A percentile compares a stretch with the other conserved stretches of the same genome.
These are phyloP conservation scores for Pararge aegeria DNA, from an alignment of 1,140 invertebrate genomes.

Conservation along the genomic window DNA sequence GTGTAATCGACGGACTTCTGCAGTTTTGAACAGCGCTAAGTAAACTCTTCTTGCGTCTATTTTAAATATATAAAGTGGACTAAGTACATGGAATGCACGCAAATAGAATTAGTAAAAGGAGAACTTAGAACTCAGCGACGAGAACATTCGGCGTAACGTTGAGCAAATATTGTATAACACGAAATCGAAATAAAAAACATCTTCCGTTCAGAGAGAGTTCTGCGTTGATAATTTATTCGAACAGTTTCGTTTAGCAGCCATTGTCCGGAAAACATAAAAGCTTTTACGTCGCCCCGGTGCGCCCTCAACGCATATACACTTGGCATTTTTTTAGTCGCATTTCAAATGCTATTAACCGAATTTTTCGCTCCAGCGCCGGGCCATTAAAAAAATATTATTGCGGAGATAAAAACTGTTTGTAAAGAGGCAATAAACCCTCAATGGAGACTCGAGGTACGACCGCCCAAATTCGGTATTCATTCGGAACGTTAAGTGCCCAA, in stretches of 20 bases:
- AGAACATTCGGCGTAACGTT: neutral
- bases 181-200: slow-evolving; percentile 9
- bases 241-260: slow-evolving; percentile 45
- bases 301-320: slow-evolving; percentile 28
- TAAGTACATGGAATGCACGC: no score
- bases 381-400: slow-evolving; percentile 38
- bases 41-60: no score
- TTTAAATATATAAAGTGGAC: no score
- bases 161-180: neutral
- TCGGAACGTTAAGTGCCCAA: slow-evolving; percentile 43
- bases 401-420: slow-evolving; percentile 21
- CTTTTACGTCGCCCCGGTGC: slow-evolving; percentile 45
- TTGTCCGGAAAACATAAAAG: slow-evolving; percentile 59
- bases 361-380: slow-evolving; percentile 15
- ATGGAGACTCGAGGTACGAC: neutral
- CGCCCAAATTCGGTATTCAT: slow-evolving; percentile 28
- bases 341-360: slow-evolving; percentile 55
- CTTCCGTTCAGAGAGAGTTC: slow-evolving; percentile 12
- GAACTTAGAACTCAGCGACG: neutral
- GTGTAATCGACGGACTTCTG: no score
- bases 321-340: slow-evolving; percentile 40
- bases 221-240: slow-evolving; percentile 46
- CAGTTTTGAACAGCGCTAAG: no score
- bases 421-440: slow-evolving; percentile 22
- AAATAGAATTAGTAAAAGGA: neutral